Conservation (phyloP, 2,888 invertebrate species). For the Luperina nickerlii region DNA sequence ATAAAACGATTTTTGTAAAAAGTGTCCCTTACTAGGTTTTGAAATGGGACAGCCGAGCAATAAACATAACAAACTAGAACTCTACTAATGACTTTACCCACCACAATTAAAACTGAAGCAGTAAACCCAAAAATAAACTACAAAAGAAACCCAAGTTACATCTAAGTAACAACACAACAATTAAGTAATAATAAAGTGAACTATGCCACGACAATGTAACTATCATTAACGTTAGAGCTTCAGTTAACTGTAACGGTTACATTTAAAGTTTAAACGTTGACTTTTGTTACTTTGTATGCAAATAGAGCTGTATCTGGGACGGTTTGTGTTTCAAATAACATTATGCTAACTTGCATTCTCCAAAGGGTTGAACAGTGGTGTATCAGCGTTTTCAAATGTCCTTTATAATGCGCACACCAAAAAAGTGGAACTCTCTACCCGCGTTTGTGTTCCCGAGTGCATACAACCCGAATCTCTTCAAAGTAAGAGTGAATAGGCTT, state of each 20-base stretch:
- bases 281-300: constrained; percentile 50
- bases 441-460: no score
- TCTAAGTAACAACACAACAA: constrained; percentile 51
- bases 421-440: no score
- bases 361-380: background rate
- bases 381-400: no score
- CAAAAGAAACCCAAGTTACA: constrained; percentile 52
- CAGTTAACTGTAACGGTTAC: constrained; percentile 61
- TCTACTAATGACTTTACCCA: constrained; percentile 22
- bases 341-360: background rate
- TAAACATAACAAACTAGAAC: background rate
- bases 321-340: constrained; percentile 16
- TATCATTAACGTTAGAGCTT: constrained; percentile 52
- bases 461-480: no score
- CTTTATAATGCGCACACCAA: no score
- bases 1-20: no score
- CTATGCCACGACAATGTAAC: constrained; percentile 53
- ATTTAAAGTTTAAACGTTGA: constrained; percentile 60
- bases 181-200: constrained; percentile 64
- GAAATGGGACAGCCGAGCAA: background rate
- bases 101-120: constrained; percentile 28
- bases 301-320: constrained; percentile 37
- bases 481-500: no score
- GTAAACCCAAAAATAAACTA: constrained; percentile 11
- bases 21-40: no score